These are phyloP conservation scores for Hanleya hanleyi DNA, from an alignment of 2,888 invertebrate genomes.

Conservation along the genomic window DNA sequence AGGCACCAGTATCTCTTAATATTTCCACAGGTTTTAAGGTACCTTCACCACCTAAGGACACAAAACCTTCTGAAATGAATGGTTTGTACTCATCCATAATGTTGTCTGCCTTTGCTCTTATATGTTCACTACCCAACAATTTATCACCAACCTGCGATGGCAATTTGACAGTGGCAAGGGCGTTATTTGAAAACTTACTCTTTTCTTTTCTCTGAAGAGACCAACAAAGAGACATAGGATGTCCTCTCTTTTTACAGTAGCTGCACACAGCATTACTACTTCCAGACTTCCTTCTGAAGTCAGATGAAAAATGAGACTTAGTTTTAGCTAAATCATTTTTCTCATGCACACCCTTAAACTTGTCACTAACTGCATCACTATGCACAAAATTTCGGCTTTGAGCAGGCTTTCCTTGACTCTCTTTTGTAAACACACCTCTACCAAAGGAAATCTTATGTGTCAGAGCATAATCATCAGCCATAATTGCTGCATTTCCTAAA, in stretches of 20 bases:
- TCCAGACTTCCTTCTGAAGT: not conserved
- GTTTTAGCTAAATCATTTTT: too few relatives aligned
- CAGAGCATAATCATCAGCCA: slow-evolving; percentile 26
- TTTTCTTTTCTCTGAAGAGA: too few relatives aligned
- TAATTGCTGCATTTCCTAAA: slow-evolving; percentile 15
- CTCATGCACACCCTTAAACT: too few relatives aligned
- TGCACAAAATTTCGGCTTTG: not conserved
- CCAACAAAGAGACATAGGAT: too few relatives aligned
- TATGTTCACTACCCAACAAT: not conserved
- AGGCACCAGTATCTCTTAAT: slow-evolving; percentile 35
- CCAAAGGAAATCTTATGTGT: slow-evolving; percentile 12
- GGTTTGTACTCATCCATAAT: slow-evolving; percentile 28
- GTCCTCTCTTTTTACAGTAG: too few relatives aligned
- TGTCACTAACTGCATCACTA: not conserved
- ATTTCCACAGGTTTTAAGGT: slow-evolving; percentile 17
- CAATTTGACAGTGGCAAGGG: too few relatives aligned
- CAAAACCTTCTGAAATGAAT: slow-evolving; percentile 32
- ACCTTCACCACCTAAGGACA: slow-evolving; percentile 18
- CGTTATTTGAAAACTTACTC: too few relatives aligned
- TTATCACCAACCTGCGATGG: not conserved
- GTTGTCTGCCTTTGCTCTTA: not conserved
- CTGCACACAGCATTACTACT: not conserved
- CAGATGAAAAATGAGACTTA: too few relatives aligned
- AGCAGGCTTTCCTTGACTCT: not conserved
- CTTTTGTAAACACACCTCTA: not conserved